Conservation (phyloP, 2,888 invertebrate species). For the Ceramica pisi region DNA sequence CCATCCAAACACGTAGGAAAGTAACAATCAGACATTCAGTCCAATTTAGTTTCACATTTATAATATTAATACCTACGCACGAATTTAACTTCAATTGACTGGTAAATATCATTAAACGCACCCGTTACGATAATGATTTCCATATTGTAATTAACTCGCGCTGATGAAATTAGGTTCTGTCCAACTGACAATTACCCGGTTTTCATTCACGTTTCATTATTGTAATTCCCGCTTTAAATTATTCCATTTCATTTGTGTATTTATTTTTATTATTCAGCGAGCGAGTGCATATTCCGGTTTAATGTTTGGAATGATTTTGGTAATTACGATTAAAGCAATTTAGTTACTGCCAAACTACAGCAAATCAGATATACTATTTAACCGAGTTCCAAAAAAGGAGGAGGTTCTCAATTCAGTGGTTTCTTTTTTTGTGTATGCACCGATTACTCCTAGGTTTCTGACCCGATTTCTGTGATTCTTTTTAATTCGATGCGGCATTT, state of each 20-base stretch:
- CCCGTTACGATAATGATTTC: constrained; percentile 23
- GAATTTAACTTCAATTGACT: not conserved
- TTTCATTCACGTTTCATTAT: constrained; percentile 13
- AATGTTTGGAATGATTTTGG: not conserved
- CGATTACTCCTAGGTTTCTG: too few relatives aligned
- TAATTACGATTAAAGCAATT: too few relatives aligned
- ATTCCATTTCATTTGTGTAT: constrained; percentile 9
- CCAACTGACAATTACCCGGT: constrained; percentile 18
- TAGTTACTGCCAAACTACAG: too few relatives aligned
- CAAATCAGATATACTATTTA: not conserved
- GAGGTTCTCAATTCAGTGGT: too few relatives aligned
- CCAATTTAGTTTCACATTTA: too few relatives aligned
- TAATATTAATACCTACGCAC: not conserved
- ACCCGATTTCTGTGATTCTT: too few relatives aligned
- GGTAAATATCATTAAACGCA: constrained; percentile 24
- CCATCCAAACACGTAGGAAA: too few relatives aligned
- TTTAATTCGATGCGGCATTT: too few relatives aligned
- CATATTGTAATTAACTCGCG: constrained; percentile 34
- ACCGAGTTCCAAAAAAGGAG: too few relatives aligned
- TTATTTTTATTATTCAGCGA: not conserved
- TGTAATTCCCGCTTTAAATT: not conserved
- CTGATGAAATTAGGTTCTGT: constrained; percentile 32
- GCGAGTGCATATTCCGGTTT: not conserved
- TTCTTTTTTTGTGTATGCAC: too few relatives aligned
- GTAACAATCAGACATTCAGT: too few relatives aligned